A percentile compares a stretch with the other conserved stretches of the same genome.
Evolutionary conservation across 2,797 vertebrate genomes (phyloP).

Genomic region (Sylvilagus floridanus): DNA sequence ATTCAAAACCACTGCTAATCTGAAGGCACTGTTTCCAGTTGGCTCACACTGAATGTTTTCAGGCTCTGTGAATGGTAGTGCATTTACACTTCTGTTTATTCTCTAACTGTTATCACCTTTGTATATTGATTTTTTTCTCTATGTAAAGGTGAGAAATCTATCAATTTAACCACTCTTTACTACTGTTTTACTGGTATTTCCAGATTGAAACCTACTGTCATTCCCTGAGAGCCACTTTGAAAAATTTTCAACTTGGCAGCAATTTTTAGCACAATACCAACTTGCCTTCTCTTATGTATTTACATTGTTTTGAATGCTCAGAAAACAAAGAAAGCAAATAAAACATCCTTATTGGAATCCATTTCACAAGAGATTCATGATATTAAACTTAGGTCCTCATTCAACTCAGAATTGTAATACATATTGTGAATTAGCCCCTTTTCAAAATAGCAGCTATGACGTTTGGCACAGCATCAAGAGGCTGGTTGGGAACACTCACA

Average conservation of each 20-base stretch:
- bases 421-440: not conserved
- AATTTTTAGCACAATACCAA: not conserved
- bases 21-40: not conserved
- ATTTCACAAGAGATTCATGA: not conserved
- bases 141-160: not conserved
- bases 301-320: not conserved
- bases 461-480: not conserved
- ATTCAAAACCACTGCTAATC: not conserved
- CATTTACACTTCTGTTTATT: not conserved
- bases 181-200: not conserved
- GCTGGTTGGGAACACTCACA: no score
- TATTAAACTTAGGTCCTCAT: not conserved
- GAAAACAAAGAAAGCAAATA: not conserved
- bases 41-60: no score
- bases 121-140: not conserved
- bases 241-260: not conserved
- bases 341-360: not conserved
- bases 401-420: not conserved
- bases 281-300: not conserved
- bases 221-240: not conserved
- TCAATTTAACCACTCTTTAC: not conserved
- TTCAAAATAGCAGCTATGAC: not conserved
- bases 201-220: not conserved
- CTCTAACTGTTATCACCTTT: not conserved
- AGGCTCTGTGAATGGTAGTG: not conserved